Percentiles rank a stretch among this genome's conserved stretches.
phyloP scores from a whole-genome alignment of 1,140 invertebrate genomes.

The Theocolax elegans region DNA sequence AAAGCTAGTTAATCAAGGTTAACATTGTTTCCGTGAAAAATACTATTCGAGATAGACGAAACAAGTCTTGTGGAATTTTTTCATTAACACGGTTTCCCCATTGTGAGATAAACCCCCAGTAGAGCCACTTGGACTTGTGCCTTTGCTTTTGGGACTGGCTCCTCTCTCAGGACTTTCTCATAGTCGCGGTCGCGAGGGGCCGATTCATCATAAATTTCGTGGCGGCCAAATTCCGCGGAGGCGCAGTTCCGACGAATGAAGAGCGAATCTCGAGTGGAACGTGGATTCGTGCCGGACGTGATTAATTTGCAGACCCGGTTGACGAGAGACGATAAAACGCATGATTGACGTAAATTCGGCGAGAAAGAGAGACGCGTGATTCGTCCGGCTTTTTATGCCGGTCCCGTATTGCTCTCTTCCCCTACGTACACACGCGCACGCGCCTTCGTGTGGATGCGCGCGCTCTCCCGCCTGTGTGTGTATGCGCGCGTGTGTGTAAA shows the following conservation, averaged over 20 bases:
- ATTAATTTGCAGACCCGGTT: constrained; percentile 13
- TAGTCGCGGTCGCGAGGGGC: constrained; percentile 44
- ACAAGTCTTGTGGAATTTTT: constrained; percentile 22
- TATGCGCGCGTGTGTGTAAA: too few relatives aligned
- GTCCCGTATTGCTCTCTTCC: neutral
- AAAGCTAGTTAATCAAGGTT: neutral
- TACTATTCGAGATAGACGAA: neutral
- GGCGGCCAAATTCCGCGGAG: constrained; percentile 51
- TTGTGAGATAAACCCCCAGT: constrained; percentile 4
- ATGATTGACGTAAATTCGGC: constrained; percentile 32
- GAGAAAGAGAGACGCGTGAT: neutral
- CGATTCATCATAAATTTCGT: constrained; percentile 63
- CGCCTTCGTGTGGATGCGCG: too few relatives aligned
- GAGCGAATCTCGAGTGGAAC: neutral
- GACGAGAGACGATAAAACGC: constrained; percentile 9
- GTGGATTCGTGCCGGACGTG: constrained; percentile 35
- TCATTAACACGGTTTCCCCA: constrained; percentile 18
- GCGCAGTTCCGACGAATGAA: neutral
- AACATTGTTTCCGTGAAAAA: too few relatives aligned
- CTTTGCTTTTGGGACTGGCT: constrained; percentile 14
- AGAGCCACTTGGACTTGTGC: constrained; percentile 24
- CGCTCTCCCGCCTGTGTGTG: too few relatives aligned
- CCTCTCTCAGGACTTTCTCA: constrained; percentile 36
- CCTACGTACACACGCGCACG: neutral
- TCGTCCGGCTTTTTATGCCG: neutral